phyloP scores from a whole-genome alignment of 2,797 vertebrate genomes.

The Schizothorax lantsangensis region DNA sequence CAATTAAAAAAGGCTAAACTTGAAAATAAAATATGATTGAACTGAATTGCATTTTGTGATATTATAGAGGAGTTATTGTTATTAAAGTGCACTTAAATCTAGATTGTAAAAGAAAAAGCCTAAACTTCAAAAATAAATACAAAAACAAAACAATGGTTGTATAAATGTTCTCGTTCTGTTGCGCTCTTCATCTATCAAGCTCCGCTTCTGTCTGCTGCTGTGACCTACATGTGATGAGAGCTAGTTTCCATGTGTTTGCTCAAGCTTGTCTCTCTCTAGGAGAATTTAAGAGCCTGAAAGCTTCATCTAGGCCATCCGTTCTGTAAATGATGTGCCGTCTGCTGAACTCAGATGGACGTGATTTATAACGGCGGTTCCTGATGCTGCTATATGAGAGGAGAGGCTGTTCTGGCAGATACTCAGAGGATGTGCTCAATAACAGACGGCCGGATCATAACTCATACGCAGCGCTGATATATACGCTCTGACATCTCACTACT shows the following conservation, averaged over 20 bases:
- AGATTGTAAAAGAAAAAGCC: background rate
- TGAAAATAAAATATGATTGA: too few relatives aligned
- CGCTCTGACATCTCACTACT: background rate
- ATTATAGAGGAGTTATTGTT: background rate
- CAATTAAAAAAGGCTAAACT: too few relatives aligned
- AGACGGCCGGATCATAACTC: conserved; percentile 1
- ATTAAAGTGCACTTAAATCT: background rate
- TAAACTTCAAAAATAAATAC: too few relatives aligned
- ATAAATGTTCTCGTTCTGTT: background rate
- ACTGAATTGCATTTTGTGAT: background rate
- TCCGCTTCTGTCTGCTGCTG: background rate
- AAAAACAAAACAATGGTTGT: background rate
- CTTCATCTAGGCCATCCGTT: background rate
- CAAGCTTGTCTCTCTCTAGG: background rate
- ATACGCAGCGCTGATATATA: conserved; percentile 5
- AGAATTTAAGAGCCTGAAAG: conserved; percentile 22
- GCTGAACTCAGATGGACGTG: conserved; percentile 6
- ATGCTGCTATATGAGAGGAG: conserved; percentile 16
- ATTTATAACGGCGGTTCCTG: conserved; percentile 10
- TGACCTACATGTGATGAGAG: conserved; percentile 19
- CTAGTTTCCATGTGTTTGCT: conserved; percentile 34
- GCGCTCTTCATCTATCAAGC: background rate
- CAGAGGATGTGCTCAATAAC: background rate
- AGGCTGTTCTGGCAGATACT: background rate
- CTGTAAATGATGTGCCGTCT: background rate